Evolutionary conservation across 2,113 vertebrate genomes (phyloP), one percentile per base, ranked within the genome.

Genomic region (Oryzias javanicus): DNA sequence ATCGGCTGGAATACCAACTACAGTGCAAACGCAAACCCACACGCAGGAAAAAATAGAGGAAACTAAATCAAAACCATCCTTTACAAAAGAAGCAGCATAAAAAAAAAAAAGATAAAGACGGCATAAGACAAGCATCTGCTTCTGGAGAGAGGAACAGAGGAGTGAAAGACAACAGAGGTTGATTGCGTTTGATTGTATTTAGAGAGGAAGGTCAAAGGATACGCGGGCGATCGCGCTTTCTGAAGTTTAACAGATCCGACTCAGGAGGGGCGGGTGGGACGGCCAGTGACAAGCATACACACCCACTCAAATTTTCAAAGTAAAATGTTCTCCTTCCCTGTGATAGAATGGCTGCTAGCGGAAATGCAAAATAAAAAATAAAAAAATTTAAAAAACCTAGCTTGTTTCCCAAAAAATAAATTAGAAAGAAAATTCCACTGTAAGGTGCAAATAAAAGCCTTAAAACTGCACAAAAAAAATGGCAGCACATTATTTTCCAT

Each of bases 1-100:
- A 70, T 51, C 52, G 80, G 58, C 14, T 60, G 48, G 66, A 79
- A 82, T 27, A 80, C 81, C 74, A 70, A 81, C 80, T 74, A 76
- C 6, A 1, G 49, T 29, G n/a, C 49, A 53, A 59, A 60, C 59
- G 50, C 57, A 64, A 49, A 72, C 54, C 74, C 45, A 49, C 8
- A 17, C 17, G 47, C 49, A 58, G 42, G 61, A 71, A 54, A 63
- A 64, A 6, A 10, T 58, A 73, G 49, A 56, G 70, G 56, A 72
- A 71, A 69, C 40, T 76, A 52, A 63, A 83, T 84, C 76, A 79
- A 71, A 86, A 74, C 56, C 2, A 12, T 60, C 53, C 76, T 50
- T 57, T 61, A 55, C 66, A 46, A 55, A 62, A 65, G 40, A 17
- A 52, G 24, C 60, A 14, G 8, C 52, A 51, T n/a, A 46, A 27